phyloP scores from a whole-genome alignment of 2,113 vertebrate species.

The Meles meles region DNA sequence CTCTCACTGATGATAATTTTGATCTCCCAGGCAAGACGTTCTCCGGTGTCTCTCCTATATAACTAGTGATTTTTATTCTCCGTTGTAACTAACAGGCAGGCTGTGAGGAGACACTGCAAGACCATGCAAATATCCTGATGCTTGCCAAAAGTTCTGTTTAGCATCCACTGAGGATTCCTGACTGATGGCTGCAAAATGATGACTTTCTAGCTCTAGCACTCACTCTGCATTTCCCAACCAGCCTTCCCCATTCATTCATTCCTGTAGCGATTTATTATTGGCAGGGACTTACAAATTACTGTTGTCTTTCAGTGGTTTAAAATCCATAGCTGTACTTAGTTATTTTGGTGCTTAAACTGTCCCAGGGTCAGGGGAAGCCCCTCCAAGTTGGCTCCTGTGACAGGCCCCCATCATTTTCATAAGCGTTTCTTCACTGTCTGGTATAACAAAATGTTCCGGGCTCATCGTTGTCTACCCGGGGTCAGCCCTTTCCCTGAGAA shows the following conservation, averaged over 20 bases:
- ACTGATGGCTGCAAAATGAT: neutral
- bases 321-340: neutral
- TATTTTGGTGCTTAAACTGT: neutral
- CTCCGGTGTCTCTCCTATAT: neutral
- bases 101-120: neutral
- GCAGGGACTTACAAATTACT: neutral
- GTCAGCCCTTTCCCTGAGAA: neutral
- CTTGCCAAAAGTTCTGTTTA: neutral
- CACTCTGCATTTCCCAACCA: neutral
- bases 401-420: rapidly evolving
- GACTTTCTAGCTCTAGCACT: neutral
- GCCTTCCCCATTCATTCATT: neutral
- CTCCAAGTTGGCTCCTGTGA: neutral
- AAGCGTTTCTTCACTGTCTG: neutral
- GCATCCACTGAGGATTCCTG: neutral
- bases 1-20: neutral
- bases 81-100: neutral
- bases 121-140: neutral
- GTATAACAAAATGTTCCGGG: neutral
- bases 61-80: neutral
- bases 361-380: neutral
- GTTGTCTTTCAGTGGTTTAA: neutral
- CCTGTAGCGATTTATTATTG: neutral
- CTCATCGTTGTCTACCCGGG: neutral
- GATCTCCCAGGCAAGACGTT: neutral